A percentile compares a stretch with the other conserved stretches of the same genome.
phyloP scores from a whole-genome alignment of 2,797 vertebrate species.

The Sebastes hubbsi region DNA sequence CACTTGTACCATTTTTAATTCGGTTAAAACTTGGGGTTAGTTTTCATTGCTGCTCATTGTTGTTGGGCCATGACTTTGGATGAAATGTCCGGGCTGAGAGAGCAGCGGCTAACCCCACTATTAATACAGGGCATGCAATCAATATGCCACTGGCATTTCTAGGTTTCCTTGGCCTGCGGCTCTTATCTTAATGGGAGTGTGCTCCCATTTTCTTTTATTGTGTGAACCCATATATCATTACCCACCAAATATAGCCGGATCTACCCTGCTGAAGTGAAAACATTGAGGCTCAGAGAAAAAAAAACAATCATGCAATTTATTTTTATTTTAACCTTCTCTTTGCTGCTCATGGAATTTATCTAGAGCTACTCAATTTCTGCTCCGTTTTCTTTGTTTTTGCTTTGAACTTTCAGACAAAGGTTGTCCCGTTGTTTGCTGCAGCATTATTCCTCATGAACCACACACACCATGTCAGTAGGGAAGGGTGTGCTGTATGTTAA shows the following conservation, averaged over 20 bases:
- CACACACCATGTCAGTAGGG: background rate
- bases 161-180: conserved; percentile 72
- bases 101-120: conserved; percentile 53
- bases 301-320: conserved; percentile 56
- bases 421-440: conserved; percentile 20
- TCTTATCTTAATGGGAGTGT: conserved; percentile 77
- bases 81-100: conserved; percentile 44
- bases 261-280: conserved; percentile 61
- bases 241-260: conserved; percentile 68
- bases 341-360: conserved; percentile 26
- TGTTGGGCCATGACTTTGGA: conserved; percentile 35
- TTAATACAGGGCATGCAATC: conserved; percentile 75
- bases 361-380: conserved; percentile 38
- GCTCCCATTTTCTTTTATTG: conserved; percentile 78
- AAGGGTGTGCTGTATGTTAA: conserved; percentile 15
- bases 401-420: conserved; percentile 22
- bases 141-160: conserved; percentile 79
- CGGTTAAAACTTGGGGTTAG: conserved; percentile 14
- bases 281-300: conserved; percentile 24
- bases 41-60: conserved; percentile 41
- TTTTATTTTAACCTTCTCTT: conserved; percentile 48
- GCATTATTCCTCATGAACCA: conserved; percentile 28
- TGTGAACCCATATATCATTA: conserved; percentile 79
- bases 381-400: conserved; percentile 31
- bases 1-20: conserved; percentile 4